Evolutionary conservation across 2,888 invertebrate genomes (phyloP).

Genomic region (Neoaliturus tenellus): DNA sequence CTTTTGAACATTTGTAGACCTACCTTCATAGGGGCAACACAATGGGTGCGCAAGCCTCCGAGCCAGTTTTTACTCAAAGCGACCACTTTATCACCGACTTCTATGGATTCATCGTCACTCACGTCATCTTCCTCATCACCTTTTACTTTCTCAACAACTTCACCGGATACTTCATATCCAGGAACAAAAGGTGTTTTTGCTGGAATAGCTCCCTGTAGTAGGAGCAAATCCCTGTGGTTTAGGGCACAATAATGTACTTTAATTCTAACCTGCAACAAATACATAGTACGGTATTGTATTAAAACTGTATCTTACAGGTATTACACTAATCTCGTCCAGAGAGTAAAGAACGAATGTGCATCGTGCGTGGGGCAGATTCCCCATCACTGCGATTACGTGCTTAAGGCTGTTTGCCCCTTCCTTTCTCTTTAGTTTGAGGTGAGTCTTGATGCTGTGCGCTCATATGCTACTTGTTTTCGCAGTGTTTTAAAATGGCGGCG

Average conservation of each 20-base stretch:
- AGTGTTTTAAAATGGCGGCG: no score
- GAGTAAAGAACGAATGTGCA: no score
- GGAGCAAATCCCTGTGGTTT: slow-evolving; percentile 78
- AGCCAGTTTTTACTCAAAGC: slow-evolving; percentile 75
- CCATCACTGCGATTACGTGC: no score
- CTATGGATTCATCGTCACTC: slow-evolving; percentile 70
- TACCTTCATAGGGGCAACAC: slow-evolving; percentile 73
- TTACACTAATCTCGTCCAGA: no score
- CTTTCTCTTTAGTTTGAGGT: no score
- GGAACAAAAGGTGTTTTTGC: slow-evolving; percentile 77
- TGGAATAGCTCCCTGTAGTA: slow-evolving; percentile 73
- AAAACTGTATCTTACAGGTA: not conserved
- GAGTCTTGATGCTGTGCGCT: not conserved
- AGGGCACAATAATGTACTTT: slow-evolving; percentile 79
- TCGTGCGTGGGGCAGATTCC: no score
- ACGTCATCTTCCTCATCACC: slow-evolving; percentile 69
- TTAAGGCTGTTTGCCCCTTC: no score
- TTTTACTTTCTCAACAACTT: slow-evolving; percentile 73
- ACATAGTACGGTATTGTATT: not conserved
- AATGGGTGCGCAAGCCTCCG: slow-evolving; percentile 79
- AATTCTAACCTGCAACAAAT: slow-evolving; percentile 75
- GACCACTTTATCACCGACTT: slow-evolving; percentile 78
- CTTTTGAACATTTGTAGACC: no score
- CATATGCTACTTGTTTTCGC: no score
- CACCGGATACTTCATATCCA: slow-evolving; percentile 80